Percentiles rank a stretch among this genome's conserved stretches.
phyloP scores from a whole-genome alignment of 1,140 invertebrate genomes.

The Drosophila burlai region DNA sequence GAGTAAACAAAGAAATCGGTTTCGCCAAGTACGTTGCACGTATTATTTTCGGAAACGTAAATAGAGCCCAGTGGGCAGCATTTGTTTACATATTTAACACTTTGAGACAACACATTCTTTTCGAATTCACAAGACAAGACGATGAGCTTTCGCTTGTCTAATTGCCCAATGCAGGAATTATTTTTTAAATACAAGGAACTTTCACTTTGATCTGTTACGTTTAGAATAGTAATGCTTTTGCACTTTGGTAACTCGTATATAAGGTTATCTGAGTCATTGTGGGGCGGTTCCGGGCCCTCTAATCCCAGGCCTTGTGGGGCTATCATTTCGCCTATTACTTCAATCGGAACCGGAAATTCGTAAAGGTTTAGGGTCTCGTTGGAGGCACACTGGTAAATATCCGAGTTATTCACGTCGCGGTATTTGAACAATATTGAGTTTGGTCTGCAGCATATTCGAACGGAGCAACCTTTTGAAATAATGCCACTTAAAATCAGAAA shows the following conservation, averaged over 20 bases:
- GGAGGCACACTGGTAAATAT: slow-evolving; percentile 22
- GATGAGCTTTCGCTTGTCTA: slow-evolving; percentile 22
- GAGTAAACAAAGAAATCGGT: slow-evolving; percentile 42
- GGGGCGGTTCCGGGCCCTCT: slow-evolving; percentile 13
- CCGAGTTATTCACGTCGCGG: slow-evolving; percentile 4
- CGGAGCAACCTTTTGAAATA: slow-evolving; percentile 27
- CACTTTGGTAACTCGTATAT: slow-evolving; percentile 23
- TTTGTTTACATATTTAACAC: slow-evolving; percentile 42
- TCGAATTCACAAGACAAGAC: slow-evolving; percentile 35
- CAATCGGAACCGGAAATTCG: slow-evolving; percentile 27
- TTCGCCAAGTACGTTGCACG: slow-evolving; percentile 27
- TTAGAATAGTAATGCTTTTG: neutral
- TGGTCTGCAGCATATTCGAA: slow-evolving; percentile 23
- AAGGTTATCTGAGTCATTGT: slow-evolving; percentile 15
- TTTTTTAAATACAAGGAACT: slow-evolving; percentile 11
- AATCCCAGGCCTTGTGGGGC: slow-evolving; percentile 21
- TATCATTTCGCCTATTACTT: slow-evolving; percentile 37
- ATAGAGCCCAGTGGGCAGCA: slow-evolving; percentile 45
- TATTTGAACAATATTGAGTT: slow-evolving; percentile 31
- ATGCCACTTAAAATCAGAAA: slow-evolving; percentile 32
- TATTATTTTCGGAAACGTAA: slow-evolving; percentile 52
- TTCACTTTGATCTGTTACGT: slow-evolving; percentile 25
- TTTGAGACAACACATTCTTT: slow-evolving; percentile 48
- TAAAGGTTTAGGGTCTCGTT: slow-evolving; percentile 15
- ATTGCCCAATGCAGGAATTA: slow-evolving; percentile 26